Percentiles rank a stretch among this genome's conserved stretches.
phyloP scores from a whole-genome alignment of 2,113 vertebrate genomes.

The Struthio camelus region DNA sequence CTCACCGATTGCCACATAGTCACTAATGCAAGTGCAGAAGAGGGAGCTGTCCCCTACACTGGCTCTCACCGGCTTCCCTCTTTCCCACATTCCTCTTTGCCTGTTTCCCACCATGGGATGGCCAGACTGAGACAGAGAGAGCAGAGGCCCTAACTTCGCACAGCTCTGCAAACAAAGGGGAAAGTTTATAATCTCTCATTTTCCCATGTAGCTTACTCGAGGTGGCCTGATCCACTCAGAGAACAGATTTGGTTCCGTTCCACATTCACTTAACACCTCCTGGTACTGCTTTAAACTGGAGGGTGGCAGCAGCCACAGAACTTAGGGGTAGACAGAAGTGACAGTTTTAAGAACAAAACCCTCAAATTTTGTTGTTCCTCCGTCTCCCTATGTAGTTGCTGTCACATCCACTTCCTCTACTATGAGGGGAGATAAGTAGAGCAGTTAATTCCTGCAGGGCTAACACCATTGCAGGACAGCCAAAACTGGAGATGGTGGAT shows the following conservation, averaged over 20 bases:
- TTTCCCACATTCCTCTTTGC: neutral
- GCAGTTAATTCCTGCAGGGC: neutral
- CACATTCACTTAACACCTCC: neutral
- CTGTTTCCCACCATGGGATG: neutral
- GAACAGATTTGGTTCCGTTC: neutral
- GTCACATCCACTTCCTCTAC: neutral
- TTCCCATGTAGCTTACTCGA: neutral
- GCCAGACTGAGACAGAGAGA: neutral
- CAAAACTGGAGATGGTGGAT: neutral
- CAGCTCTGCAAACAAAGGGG: neutral
- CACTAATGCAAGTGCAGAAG: neutral
- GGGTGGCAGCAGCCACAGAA: neutral
- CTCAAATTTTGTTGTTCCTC: neutral
- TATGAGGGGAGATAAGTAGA: neutral
- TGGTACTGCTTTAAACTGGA: neutral
- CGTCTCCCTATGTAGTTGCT: neutral
- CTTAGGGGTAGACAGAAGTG: neutral
- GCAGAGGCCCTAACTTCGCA: neutral
- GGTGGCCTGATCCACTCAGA: neutral
- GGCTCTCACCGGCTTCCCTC: neutral
- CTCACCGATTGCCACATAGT: neutral
- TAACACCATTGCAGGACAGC: neutral
- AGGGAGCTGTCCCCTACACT: neutral
- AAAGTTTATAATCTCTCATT: neutral
- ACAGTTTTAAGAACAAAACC: neutral